Conservation (phyloP, 2,113 vertebrate genomes). For the Cichladusa arquata region DNA sequence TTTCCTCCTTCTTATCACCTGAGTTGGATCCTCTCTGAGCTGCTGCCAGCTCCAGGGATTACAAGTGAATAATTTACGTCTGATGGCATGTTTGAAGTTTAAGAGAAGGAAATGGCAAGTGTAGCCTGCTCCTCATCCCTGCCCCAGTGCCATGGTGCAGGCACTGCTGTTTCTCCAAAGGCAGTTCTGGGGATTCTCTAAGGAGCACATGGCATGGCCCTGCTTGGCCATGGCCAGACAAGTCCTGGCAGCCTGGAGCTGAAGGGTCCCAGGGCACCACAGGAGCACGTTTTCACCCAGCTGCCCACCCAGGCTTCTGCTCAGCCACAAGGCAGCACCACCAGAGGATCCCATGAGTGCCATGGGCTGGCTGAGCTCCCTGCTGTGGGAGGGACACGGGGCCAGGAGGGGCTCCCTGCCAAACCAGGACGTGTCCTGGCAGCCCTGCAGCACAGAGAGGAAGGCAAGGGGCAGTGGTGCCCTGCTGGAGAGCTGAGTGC, state of each 20-base stretch:
- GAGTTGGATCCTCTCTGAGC: slow-evolving; percentile 64
- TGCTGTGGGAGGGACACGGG: accelerated
- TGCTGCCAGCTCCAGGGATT: slow-evolving; percentile 61
- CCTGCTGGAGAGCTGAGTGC: background rate
- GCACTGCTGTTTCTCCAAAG: background rate
- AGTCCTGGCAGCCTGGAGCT: background rate
- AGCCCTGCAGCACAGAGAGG: background rate
- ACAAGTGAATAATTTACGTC: slow-evolving; percentile 73
- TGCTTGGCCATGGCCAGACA: background rate
- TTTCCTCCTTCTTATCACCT: slow-evolving; percentile 66
- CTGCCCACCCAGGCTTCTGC: background rate
- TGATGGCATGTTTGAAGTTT: slow-evolving; percentile 66
- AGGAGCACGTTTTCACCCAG: background rate
- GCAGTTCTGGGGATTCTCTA: background rate
- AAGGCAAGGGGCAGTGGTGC: background rate
- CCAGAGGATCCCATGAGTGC: accelerated
- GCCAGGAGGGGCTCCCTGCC: background rate
- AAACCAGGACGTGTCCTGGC: background rate
- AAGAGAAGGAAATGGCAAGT: background rate
- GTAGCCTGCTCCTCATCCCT: slow-evolving; percentile 6
- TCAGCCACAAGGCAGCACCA: background rate
- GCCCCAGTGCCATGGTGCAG: background rate
- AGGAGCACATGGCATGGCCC: background rate
- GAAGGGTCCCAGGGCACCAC: too few species aligned
- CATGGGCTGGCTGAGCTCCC: accelerated